A percentile compares a stretch with the other conserved stretches of the same genome.
Conservation (phyloP, 2,113 vertebrate species). For the Pterocles gutturalis region DNA sequence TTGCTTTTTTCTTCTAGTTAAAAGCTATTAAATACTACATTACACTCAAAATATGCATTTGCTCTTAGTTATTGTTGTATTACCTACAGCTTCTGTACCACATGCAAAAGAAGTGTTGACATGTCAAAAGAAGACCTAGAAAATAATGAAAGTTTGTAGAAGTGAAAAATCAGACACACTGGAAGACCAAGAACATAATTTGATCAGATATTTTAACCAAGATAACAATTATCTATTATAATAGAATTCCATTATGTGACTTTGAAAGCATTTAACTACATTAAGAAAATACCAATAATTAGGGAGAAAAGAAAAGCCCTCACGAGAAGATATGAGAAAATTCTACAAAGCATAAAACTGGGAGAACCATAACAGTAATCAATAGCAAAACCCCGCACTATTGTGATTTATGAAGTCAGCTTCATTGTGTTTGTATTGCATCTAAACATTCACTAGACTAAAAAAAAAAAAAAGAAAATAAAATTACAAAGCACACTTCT, state of each 20-base stretch:
- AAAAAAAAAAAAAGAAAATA: background rate
- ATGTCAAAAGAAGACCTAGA: background rate
- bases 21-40: background rate
- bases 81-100: background rate
- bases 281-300: background rate
- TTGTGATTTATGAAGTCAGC: background rate
- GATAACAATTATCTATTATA: background rate
- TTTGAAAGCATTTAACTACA: background rate
- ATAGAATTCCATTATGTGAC: background rate
- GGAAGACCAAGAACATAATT: background rate
- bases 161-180: background rate
- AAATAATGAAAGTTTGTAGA: background rate
- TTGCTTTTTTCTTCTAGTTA: background rate
- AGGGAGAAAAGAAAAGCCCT: background rate
- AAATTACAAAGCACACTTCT: background rate
- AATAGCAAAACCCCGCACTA: background rate
- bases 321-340: background rate
- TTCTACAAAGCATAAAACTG: background rate
- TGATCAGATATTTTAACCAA: background rate
- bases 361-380: background rate
- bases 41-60: background rate
- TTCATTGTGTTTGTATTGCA: background rate
- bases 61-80: background rate
- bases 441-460: background rate
- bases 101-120: background rate